Evolutionary conservation across 2,888 invertebrate genomes (phyloP), one percentile per base, ranked within the genome.

Genomic region (Cantharis rufa): DNA sequence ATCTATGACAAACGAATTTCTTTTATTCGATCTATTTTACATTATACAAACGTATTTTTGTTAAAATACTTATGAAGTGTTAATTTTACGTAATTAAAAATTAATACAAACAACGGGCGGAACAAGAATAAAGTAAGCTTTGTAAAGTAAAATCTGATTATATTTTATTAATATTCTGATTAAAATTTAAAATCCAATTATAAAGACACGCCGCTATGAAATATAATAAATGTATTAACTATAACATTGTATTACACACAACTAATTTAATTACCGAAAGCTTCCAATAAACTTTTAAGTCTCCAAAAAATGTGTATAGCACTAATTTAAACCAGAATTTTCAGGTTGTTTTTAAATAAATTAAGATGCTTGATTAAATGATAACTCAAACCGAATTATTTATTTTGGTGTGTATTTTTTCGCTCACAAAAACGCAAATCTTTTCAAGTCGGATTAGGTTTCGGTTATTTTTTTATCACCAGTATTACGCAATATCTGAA

Each of bases 101-200:
- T n/a, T 48, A 48, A 48, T n/a, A 48, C 48, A 48, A 48, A 48
- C 32, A 48, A n/a, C n/a, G 9, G n/a, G 48, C n/a, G 48, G 9
- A 48, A 48, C n/a, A 48, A 7, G 48, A 48, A 48, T n/a, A 48
- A 48, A 66, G 69, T 28, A 28, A 69, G 69, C 69, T 27, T 69
- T 73, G 62, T 18, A 73, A 62, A 21, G 27, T 73, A 24, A 48
- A 73, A 73, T 73, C 62, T 27, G 69, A 73, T 73, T 73, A 69
- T n/a, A 69, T 27, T 73, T 73, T 73, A 73, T 69, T 73, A 73
- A 73, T 69, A 73, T 73, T 73, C 18, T 69, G 69, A 73, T 73
- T 73, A 73, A 73, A 73, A 73, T 48, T 73, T 69, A 69, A 73
- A 73, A 73, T 69, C 73, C 69, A 73, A 73, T 73, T 73, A 73